Evolutionary conservation across 2,797 vertebrate genomes (phyloP), one percentile per base, ranked within the genome.

Genomic region (Gorsachius magnificus): DNA sequence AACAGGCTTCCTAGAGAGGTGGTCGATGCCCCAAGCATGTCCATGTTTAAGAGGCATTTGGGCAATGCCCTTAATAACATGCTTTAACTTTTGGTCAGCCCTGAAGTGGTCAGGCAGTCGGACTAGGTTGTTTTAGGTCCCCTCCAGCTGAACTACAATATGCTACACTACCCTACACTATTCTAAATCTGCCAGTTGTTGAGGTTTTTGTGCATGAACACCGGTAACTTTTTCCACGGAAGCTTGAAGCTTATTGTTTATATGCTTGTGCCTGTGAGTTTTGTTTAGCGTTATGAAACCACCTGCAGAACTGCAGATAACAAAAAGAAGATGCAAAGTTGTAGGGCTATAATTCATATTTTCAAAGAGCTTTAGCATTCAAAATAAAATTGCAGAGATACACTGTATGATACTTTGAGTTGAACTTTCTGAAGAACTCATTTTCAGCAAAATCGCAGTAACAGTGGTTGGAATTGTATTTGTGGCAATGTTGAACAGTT

Each of bases 61-160:
- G 28, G 6, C 33, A 45, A 6, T 74, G 36, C 28, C 19, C 12
- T 51, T 45, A 51, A 25, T 5, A 35, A n/a, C 5, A 6, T 3
- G 14, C 10, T 63, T 48, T 35, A 75, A 21, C 8, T 15, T 56
- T 11, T n/a, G 22, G 33, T 31, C 25, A 71, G 24, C 17, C 46
- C n/a, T 53, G 58, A 78, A 26, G 1, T 38, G 10, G 13, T 78
- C 29, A n/a, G 46, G 20, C 11, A 51, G 16, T 16, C 33, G 26
- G 41, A 13, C 33, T 51, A n/a, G 20, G 43, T 29, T 0, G 0
- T 8, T 61, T 7, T n/a, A 61, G 19, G 8, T 13, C 5, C 11
- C 26, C 65, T 84, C 19, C 13, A 25, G n/a, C 1, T 28, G 31
- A 89, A 77, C 41, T 36, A 11, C 13, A 60, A 6, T 41, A 16